A percentile compares a stretch with the other conserved stretches of the same genome.
phyloP scores from a whole-genome alignment of 2,113 vertebrate species.

The Hippopotamus amphibius region DNA sequence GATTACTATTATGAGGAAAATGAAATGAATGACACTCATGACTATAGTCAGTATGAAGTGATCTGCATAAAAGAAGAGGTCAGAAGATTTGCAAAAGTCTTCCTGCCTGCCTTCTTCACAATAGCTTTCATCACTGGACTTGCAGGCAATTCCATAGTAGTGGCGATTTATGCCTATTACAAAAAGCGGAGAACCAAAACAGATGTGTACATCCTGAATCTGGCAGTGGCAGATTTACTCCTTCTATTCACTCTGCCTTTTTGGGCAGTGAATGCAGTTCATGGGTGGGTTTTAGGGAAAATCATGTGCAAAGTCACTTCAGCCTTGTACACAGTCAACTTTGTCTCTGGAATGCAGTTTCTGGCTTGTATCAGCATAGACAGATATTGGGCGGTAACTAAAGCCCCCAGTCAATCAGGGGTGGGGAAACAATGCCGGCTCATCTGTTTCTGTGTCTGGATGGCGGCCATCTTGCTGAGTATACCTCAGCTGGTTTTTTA shows the following conservation, averaged over 20 bases:
- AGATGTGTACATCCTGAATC: conserved; percentile 92
- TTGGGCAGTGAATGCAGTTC: conserved; percentile 91
- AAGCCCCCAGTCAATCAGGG: not conserved
- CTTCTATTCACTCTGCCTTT: conserved; percentile 95
- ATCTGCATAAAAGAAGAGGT: conserved; percentile 93
- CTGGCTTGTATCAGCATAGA: conserved; percentile 96
- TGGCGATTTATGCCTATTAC: conserved; percentile 92
- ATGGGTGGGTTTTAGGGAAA: conserved; percentile 93
- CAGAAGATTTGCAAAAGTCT: conserved; percentile 90
- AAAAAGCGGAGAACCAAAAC: conserved; percentile 92
- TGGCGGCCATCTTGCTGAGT: conserved; percentile 88
- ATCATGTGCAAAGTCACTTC: conserved; percentile 91
- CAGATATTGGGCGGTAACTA: conserved; percentile 88
- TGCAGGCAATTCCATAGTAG: conserved; percentile 91
- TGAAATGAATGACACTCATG: conserved; percentile 85
- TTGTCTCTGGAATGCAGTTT: conserved; percentile 95
- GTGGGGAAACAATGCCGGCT: conserved; percentile 75
- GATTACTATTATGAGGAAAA: conserved; percentile 87
- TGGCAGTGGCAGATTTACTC: conserved; percentile 94
- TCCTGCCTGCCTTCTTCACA: conserved; percentile 91
- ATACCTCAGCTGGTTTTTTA: conserved; percentile 93
- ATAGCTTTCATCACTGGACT: conserved; percentile 90
- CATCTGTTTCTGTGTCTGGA: conserved; percentile 89
- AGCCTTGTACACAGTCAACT: conserved; percentile 92
- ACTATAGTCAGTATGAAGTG: conserved; percentile 90